Conservation (phyloP, 2,113 vertebrate species). For the Oriolus oriolus region DNA sequence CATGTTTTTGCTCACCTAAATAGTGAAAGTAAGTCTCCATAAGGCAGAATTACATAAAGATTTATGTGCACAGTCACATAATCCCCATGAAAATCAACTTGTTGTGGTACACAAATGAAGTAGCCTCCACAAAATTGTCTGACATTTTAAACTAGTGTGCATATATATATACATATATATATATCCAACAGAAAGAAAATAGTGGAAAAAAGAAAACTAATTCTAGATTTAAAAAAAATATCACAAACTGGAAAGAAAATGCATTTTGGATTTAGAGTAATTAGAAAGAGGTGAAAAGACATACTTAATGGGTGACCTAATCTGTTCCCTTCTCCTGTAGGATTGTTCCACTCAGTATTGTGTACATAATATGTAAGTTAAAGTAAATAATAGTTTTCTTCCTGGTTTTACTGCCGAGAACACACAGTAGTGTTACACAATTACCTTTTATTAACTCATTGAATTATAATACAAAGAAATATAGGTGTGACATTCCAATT, state of each 20-base stretch:
- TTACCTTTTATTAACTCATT: not conserved
- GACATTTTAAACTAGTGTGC: not conserved
- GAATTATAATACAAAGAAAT: constrained; percentile 35
- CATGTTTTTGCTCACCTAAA: not conserved
- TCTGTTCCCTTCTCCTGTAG: not conserved
- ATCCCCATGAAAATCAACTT: constrained; percentile 51
- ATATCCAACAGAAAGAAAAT: not conserved
- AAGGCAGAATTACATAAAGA: constrained; percentile 40
- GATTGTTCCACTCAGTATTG: not conserved
- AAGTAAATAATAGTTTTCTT: not conserved
- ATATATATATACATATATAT: too few species aligned
- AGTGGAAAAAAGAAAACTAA: not conserved
- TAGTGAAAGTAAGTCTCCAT: not conserved
- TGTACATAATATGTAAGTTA: not conserved
- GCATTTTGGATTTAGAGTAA: not conserved
- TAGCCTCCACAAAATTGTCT: not conserved
- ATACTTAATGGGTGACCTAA: not conserved
- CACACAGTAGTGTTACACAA: not conserved
- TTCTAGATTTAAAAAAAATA: not conserved
- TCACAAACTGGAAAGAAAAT: not conserved
- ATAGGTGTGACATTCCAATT: not conserved
- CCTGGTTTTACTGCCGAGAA: not conserved
- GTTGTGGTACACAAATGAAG: constrained; percentile 17
- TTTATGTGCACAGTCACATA: not conserved
- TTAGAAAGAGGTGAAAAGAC: not conserved